These are phyloP conservation scores for Lepeophtheirus salmonis DNA, from an alignment of 1,140 invertebrate genomes.

Conservation along the genomic window DNA sequence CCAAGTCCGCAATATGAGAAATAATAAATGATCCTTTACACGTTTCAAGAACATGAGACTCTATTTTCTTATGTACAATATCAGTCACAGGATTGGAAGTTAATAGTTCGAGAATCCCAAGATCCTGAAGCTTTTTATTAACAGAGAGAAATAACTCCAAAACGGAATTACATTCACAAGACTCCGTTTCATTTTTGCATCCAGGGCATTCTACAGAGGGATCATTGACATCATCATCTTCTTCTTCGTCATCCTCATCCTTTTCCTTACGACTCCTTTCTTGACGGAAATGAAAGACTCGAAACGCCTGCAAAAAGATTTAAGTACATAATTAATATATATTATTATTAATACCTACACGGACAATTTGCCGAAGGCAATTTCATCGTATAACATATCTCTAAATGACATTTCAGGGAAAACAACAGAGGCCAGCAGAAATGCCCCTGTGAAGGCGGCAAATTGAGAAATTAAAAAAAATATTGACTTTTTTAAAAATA, in stretches of 20 bases:
- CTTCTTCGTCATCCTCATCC: slow-evolving; percentile 25
- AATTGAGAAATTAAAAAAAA: too few relatives aligned
- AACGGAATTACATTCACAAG: slow-evolving; percentile 52
- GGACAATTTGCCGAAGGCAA: too few relatives aligned
- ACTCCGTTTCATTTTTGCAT: slow-evolving; percentile 44
- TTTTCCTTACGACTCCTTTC: slow-evolving; percentile 26
- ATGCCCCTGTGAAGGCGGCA: too few relatives aligned
- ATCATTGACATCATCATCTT: slow-evolving; percentile 22
- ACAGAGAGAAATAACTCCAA: slow-evolving; percentile 54
- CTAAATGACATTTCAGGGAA: too few relatives aligned
- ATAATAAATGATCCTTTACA: slow-evolving; percentile 65
- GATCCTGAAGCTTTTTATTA: slow-evolving; percentile 46
- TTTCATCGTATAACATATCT: too few relatives aligned
- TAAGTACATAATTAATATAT: too few relatives aligned
- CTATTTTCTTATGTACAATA: slow-evolving; percentile 57
- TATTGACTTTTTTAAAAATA: too few relatives aligned
- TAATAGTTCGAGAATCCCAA: slow-evolving; percentile 54
- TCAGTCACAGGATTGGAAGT: slow-evolving; percentile 57
- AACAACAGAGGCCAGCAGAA: too few relatives aligned
- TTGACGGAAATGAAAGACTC: background rate
- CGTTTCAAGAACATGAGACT: slow-evolving; percentile 50
- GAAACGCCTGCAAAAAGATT: background rate
- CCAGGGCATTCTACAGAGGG: slow-evolving; percentile 36
- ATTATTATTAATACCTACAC: too few relatives aligned
- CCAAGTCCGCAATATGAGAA: slow-evolving; percentile 46